Evolutionary conservation across 2,113 vertebrate genomes (phyloP).

Genomic region (Hydrochoerus hydrochaeris): DNA sequence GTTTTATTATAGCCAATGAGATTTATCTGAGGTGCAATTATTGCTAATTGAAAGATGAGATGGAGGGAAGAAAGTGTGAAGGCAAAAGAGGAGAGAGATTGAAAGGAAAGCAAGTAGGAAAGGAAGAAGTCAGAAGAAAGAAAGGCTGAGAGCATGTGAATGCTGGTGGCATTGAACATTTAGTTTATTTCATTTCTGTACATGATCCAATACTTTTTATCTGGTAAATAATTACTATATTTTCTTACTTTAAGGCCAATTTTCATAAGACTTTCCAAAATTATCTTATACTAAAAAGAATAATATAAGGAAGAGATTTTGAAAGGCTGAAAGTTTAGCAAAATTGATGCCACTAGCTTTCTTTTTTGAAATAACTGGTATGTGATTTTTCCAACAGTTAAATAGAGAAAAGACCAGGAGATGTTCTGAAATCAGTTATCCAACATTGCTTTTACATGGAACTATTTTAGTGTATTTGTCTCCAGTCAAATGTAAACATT

Average conservation of each 20-base stretch:
- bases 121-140: too few species aligned
- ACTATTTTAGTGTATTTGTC: background rate
- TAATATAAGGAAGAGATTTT: background rate
- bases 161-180: background rate
- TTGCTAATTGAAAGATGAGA: background rate
- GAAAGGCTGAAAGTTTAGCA: background rate
- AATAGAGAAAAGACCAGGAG: background rate
- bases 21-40: too few species aligned
- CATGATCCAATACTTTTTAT: background rate
- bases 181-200: background rate
- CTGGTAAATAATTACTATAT: background rate
- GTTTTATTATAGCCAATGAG: too few species aligned
- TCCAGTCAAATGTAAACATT: background rate
- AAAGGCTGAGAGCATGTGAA: background rate
- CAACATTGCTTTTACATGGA: background rate
- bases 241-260: background rate
- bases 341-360: background rate
- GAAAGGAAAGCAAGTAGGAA: background rate
- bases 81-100: too few species aligned
- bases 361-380: background rate
- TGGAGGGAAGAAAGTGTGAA: too few species aligned
- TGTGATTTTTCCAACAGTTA: background rate
- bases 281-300: background rate
- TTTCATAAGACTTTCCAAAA: background rate
- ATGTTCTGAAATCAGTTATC: background rate